Base-by-base conservation (phyloP, 2,888 invertebrate genomes). In the Cephalotes varians region DNA sequence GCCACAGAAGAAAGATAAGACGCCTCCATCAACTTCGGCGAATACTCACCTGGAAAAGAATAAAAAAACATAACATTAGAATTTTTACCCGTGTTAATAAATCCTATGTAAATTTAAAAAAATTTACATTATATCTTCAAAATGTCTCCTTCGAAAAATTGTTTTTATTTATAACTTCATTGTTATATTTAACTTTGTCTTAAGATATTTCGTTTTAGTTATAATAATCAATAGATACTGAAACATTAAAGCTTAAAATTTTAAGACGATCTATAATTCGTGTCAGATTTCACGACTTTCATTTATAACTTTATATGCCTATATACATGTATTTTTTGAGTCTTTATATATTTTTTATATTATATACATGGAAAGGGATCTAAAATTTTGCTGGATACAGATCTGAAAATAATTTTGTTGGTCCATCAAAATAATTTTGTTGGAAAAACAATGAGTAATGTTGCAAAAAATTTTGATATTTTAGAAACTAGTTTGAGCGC, bases 21-120 rank as follows among this genome's bases (percentile, higher is more conserved):
- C n/a, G 15, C 18, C 18, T 49, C 25, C 28, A 21, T 31, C 34
- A 60, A n/a, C 25, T 21, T 56, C 28, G 25, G 18, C 9, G 72
- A 58, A 72, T 87, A 88, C 88, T 88, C 86, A 88, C 88, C 89
- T 88, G 87, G 2, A 87, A 88, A 82, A 74, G 34, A 80, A 69
- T 82, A 34, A 56, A 25, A n/a, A 34, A 58, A 18, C 18, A 31
- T 12, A 18, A 28, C 10, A 34, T 79, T 47, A 64, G 18, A 65
- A 40, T 15, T 40, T 60, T 51, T 28, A 18, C 40, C 1, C 12
- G 47, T 6, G 21, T 81, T 40, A 72, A 72, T 6, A 0, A 40
- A 71, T 60, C 34, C 4, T 15, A 54, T 31, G 31, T 2, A 12
- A 18, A n/a, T n/a, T n/a, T n/a, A n/a, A n/a, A n/a, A 64, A 64